phyloP scores from a whole-genome alignment of 2,888 invertebrate genomes.

The Xylota sylvarum region DNA sequence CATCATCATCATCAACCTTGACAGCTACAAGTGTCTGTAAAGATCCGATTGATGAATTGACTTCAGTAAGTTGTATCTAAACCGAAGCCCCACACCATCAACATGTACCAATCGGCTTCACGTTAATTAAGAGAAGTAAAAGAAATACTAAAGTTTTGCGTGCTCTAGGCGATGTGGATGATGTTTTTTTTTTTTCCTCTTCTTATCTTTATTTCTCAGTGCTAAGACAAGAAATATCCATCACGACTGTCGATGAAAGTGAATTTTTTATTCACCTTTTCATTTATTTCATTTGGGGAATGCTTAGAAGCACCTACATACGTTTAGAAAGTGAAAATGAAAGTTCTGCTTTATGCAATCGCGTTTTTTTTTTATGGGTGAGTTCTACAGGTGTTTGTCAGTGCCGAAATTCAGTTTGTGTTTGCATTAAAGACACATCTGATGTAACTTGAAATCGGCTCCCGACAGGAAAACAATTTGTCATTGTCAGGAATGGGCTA shows the following conservation, averaged over 20 bases:
- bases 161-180: conserved; percentile 24
- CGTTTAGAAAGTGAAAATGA: conserved; percentile 73
- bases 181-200: neutral
- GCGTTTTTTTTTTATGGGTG: conserved; percentile 4
- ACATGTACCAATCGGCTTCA: neutral
- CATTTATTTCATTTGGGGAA: conserved; percentile 26
- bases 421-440: neutral
- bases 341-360: conserved; percentile 65
- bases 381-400: conserved; percentile 33
- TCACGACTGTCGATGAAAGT: conserved; percentile 65
- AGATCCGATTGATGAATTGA: conserved; percentile 17
- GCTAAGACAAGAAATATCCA: conserved; percentile 47
- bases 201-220: conserved; percentile 7
- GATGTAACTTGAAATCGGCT: conserved; percentile 13
- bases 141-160: conserved; percentile 1
- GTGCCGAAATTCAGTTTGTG: neutral
- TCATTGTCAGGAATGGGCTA: conserved; percentile 22
- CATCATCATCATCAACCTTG: conserved; percentile 5
- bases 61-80: neutral
- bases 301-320: conserved; percentile 56
- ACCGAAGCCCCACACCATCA: neutral
- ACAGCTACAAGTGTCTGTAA: conserved; percentile 15
- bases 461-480: conserved; percentile 17
- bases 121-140: conserved; percentile 24
- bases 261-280: conserved; percentile 37